Evolutionary conservation across 2,113 vertebrate species (phyloP).

Genomic region (Murina feae): DNA sequence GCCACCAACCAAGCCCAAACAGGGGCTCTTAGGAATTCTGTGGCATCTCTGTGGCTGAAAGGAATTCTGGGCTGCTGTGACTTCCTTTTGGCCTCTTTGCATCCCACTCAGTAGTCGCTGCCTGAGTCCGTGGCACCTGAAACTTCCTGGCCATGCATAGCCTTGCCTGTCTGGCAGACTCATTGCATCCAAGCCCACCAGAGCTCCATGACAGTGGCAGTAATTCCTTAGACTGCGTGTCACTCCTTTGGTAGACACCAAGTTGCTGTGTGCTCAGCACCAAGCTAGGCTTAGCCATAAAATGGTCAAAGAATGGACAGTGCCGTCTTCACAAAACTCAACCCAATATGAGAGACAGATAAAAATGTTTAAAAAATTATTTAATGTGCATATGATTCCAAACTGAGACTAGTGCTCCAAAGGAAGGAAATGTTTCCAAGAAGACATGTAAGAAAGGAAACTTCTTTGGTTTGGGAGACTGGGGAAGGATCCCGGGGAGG

Average conservation of each 20-base stretch:
- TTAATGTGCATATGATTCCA: not conserved
- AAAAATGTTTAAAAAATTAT: not conserved
- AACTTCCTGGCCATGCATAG: not conserved
- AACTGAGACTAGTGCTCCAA: not conserved
- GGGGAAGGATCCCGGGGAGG: not conserved
- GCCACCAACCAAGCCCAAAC: rapidly evolving
- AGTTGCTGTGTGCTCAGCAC: not conserved
- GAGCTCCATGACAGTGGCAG: rapidly evolving
- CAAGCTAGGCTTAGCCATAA: not conserved
- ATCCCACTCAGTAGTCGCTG: not conserved
- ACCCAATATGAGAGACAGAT: not conserved
- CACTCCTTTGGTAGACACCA: not conserved
- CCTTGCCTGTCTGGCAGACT: not conserved
- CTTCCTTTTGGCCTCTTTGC: not conserved
- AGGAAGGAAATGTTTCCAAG: not conserved
- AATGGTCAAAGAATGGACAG: not conserved
- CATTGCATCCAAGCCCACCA: not conserved
- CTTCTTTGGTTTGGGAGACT: not conserved
- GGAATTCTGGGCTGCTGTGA: not conserved
- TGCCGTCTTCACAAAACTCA: not conserved
- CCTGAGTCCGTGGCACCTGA: not conserved
- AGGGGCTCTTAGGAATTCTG: no score
- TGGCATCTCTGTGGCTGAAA: rapidly evolving
- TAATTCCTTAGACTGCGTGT: not conserved
- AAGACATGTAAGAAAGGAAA: not conserved